Evolutionary conservation across 1,140 invertebrate genomes (phyloP).

Genomic region (Drosophila willistoni): DNA sequence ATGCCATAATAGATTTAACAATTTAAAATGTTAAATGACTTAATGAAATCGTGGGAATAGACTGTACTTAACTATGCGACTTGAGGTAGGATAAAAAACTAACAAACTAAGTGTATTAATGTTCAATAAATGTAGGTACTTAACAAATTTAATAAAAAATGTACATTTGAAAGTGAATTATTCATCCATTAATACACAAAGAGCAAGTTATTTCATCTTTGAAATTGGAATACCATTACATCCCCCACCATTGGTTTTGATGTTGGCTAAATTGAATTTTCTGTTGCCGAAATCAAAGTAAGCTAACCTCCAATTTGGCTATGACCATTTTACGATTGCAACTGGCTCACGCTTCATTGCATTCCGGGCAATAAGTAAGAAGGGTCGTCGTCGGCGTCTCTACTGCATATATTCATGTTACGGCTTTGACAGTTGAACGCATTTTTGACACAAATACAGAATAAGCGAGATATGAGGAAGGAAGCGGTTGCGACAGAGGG

Average conservation of each 20-base stretch:
- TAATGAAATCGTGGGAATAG: background rate
- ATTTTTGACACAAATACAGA: slow-evolving; percentile 64
- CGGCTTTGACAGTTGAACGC: slow-evolving; percentile 78
- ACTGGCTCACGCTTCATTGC: slow-evolving; percentile 57
- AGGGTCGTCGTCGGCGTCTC: background rate
- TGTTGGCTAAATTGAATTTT: background rate
- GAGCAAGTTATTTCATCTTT: background rate
- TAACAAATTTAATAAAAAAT: background rate
- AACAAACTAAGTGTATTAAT: no score
- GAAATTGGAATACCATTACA: background rate
- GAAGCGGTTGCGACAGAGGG: slow-evolving; percentile 15
- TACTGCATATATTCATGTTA: slow-evolving; percentile 28
- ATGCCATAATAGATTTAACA: background rate
- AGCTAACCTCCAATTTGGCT: slow-evolving; percentile 57
- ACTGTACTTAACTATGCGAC: no score
- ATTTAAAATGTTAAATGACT: background rate
- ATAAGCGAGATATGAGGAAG: slow-evolving; percentile 1
- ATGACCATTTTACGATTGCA: slow-evolving; percentile 54
- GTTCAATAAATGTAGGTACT: no score
- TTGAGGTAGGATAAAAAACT: no score
- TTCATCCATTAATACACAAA: no score
- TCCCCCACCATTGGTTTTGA: background rate
- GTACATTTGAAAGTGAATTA: background rate
- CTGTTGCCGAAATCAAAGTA: slow-evolving; percentile 12
- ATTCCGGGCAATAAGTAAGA: slow-evolving; percentile 46